Base-by-base conservation (phyloP, 37 sponge, comb jelly and placozoan genomes). In the Tethya wilhelma region DNA sequence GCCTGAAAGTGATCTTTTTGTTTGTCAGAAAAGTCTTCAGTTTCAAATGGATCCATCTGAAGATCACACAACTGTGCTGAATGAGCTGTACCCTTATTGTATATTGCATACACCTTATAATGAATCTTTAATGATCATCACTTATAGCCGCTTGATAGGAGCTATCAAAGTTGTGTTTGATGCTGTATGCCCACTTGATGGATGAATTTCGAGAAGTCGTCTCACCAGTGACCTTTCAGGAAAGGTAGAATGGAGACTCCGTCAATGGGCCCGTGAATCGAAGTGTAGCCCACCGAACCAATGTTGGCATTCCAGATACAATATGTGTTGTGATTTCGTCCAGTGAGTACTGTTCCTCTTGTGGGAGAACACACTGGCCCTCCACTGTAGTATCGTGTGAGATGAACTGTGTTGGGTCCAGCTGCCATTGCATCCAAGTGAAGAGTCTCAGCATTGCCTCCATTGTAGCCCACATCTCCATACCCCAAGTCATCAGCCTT, bases 321-420 rank as follows among this genome's bases (percentile, higher is more conserved):
- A 62, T 85, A 90, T 23, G 86, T 53, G 69, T 90, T 90, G 82
- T 90, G 90, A 56, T 90, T 90, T 14, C 90, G 64, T 37, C 90
- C 90, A n/a, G 90, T 89, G 31, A 89, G 83, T 25, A 89, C 68
- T 0, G 90, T 89, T 0, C 90, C 90, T 33, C 90, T 57, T 2
- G 90, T 90, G 14, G 90, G 90, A 4, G 90, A 90, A 58, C 90
- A 90, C 30, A 84, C 86, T 12, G 90, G 90, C 0, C 86, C 90
- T 23, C 85, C 86, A 46, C 83, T 79, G 79, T 89, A 83, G 82
- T 85, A 90, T 28, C 90, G 75, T 4, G 85, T 38, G 29, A 90
- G 63, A 5, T 62, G 63, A 17, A 90, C 23, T 29, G 60, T 90
- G 86, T 90, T 59, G 0, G 77, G 72, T 56, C 79, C 73, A 7